A percentile compares a stretch with the other conserved stretches of the same genome.
Evolutionary conservation across 2,888 invertebrate genomes (phyloP).

Genomic region (Gari tellinella): DNA sequence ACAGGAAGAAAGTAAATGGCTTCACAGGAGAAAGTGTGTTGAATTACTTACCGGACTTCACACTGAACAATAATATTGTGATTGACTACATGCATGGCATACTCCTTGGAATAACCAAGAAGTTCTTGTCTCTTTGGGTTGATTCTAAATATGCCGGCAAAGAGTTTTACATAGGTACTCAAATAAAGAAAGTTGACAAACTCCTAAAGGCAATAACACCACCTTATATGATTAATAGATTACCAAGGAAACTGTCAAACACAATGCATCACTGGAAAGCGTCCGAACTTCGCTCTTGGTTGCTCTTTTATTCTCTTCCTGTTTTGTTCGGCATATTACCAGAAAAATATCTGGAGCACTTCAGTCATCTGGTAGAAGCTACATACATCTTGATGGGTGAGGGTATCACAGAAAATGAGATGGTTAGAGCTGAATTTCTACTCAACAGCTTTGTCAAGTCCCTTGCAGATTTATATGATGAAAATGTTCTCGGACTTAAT

Average conservation of each 20-base stretch:
- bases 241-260: slow-evolving; percentile 36
- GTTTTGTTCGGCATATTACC: slow-evolving; percentile 23
- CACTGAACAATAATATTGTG: slow-evolving; percentile 30
- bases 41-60: slow-evolving; percentile 29
- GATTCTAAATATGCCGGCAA: slow-evolving; percentile 12
- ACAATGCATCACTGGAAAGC: slow-evolving; percentile 52
- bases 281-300: slow-evolving; percentile 44
- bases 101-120: slow-evolving; percentile 43
- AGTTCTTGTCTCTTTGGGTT: slow-evolving; percentile 43
- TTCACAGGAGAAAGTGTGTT: slow-evolving; percentile 41
- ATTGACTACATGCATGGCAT: slow-evolving; percentile 57
- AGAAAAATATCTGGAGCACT: slow-evolving; percentile 38
- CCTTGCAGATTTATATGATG: not conserved
- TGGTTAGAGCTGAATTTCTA: slow-evolving; percentile 6
- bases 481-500: slow-evolving; percentile 32
- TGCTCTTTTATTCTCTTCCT: slow-evolving; percentile 50
- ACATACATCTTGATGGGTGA: slow-evolving; percentile 8
- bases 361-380: slow-evolving; percentile 7
- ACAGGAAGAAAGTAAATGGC: slow-evolving; percentile 30
- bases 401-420: slow-evolving; percentile 6
- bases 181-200: slow-evolving; percentile 35
- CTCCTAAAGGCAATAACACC: slow-evolving; percentile 35
- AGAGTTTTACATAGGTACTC: slow-evolving; percentile 25
- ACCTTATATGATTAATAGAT: slow-evolving; percentile 35
- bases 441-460: slow-evolving; percentile 1